A percentile compares a stretch with the other conserved stretches of the same genome.
Conservation (phyloP, 2,888 invertebrate species). For the Gerris lacustris region DNA sequence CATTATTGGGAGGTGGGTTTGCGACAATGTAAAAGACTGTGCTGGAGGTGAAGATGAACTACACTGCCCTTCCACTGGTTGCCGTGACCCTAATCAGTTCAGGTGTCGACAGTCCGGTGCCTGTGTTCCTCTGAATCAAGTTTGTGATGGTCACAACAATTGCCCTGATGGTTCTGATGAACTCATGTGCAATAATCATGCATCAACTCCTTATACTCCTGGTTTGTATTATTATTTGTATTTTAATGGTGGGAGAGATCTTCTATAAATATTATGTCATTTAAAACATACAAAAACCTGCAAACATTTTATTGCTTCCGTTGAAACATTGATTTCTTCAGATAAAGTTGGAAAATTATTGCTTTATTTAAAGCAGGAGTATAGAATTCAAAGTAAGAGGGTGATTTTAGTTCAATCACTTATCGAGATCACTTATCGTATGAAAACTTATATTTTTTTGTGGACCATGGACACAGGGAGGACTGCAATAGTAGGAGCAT, state of each 20-base stretch:
- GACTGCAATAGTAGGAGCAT: too few species aligned
- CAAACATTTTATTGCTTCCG: not conserved
- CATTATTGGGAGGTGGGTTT: constrained; percentile 49
- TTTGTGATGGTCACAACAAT: constrained; percentile 44
- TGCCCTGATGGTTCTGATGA: constrained; percentile 49
- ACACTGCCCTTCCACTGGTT: constrained; percentile 37
- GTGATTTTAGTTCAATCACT: too few species aligned
- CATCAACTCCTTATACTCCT: constrained; percentile 2
- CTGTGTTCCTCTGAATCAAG: constrained; percentile 43
- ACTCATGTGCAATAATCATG: constrained; percentile 23
- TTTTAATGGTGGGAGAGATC: constrained; percentile 4
- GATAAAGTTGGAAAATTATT: too few species aligned
- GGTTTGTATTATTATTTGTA: not conserved
- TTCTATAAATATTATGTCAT: not conserved
- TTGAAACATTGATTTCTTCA: too few species aligned
- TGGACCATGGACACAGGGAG: too few species aligned
- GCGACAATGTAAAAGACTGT: constrained; percentile 50
- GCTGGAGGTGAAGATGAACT: constrained; percentile 49
- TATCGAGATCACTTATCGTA: too few species aligned
- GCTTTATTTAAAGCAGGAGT: too few species aligned
- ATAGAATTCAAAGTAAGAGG: too few species aligned
- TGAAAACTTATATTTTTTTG: too few species aligned
- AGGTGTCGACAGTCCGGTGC: constrained; percentile 50
- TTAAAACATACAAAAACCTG: constrained; percentile 10
- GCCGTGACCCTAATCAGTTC: constrained; percentile 39